These are phyloP conservation scores for Caiman crocodilus DNA, from an alignment of 2,797 vertebrate species.

Conservation along the genomic window DNA sequence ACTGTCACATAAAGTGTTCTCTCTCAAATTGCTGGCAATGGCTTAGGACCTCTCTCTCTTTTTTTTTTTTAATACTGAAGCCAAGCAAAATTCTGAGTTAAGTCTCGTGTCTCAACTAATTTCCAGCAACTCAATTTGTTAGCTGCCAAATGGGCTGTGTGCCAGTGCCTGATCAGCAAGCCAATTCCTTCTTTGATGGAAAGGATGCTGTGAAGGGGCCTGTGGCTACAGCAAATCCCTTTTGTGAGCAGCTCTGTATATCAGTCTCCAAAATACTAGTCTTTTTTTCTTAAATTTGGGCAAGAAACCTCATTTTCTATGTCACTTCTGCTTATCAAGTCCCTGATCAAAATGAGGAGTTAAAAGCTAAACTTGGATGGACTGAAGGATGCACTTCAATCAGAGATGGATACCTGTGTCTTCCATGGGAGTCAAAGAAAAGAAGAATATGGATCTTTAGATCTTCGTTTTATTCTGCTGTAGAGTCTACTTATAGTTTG, in stretches of 20 bases:
- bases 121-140: constrained; percentile 73
- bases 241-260: constrained; percentile 25
- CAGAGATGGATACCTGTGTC: not conserved
- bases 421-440: constrained; percentile 3
- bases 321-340: constrained; percentile 23
- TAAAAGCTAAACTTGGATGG: not conserved
- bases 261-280: constrained; percentile 63
- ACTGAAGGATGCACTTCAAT: not conserved
- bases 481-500: not conserved
- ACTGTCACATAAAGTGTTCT: constrained; percentile 63
- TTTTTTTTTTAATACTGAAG: constrained; percentile 14
- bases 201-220: constrained; percentile 65
- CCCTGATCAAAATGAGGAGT: constrained; percentile 9
- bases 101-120: constrained; percentile 76
- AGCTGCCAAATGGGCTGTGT: constrained; percentile 71
- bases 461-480: constrained; percentile 4
- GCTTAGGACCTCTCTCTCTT: constrained; percentile 33
- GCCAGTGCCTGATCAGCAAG: constrained; percentile 68
- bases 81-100: constrained; percentile 77
- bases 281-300: constrained; percentile 41
- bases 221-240: constrained; percentile 39
- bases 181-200: constrained; percentile 72
- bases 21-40: constrained; percentile 44
- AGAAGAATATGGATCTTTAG: not conserved
- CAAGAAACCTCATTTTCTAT: constrained; percentile 31